These are phyloP conservation scores for Dipodomys merriami DNA, from an alignment of 2,113 vertebrate species.

Conservation along the genomic window DNA sequence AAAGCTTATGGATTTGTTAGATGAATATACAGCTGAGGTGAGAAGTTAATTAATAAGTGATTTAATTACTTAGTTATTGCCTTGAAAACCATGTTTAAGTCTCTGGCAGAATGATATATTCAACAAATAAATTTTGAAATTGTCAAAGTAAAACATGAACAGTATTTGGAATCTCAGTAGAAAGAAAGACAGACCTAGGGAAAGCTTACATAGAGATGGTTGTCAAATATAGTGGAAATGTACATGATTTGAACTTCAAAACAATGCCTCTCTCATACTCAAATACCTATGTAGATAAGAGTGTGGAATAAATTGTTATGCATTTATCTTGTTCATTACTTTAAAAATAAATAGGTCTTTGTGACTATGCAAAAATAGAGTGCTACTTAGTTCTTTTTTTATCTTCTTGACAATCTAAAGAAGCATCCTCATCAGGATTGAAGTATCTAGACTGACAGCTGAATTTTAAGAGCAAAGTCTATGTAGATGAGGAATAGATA, in stretches of 20 bases:
- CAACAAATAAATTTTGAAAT: neutral
- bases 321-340: neutral
- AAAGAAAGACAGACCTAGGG: neutral
- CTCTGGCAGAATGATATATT: neutral
- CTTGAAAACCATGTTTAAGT: conserved; percentile 1
- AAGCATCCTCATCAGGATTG: neutral
- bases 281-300: too few species aligned
- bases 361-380: neutral
- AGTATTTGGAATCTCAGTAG: neutral
- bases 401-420: neutral
- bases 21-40: neutral
- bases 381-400: neutral
- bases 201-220: neutral
- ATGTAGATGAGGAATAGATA: neutral
- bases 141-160: neutral
- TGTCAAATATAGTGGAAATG: neutral
- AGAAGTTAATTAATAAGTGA: neutral
- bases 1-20: neutral
- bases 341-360: neutral
- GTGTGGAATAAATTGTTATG: neutral
- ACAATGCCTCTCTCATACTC: neutral
- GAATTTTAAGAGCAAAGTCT: neutral
- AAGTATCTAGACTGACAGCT: neutral
- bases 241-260: neutral
- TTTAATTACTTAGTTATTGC: neutral